Evolutionary conservation across 2,797 vertebrate genomes (phyloP), one percentile per base, ranked within the genome.

Genomic region (Tympanoctomys barrerae): DNA sequence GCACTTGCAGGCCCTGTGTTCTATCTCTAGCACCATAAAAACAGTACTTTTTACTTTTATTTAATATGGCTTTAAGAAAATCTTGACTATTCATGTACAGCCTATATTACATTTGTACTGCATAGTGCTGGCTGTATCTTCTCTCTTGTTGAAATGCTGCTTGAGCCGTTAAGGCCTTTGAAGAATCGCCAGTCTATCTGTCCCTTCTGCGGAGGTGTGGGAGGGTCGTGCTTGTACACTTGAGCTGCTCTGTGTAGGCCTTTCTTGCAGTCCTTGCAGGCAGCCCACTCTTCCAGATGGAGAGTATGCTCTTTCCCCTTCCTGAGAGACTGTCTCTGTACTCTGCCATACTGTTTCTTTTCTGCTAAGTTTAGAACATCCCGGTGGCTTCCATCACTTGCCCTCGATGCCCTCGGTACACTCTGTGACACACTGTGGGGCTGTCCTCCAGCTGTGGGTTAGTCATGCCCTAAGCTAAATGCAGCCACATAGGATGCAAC

Each of bases 211-310:
- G 71, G 59, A n/a, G 86, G 21, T 24, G 4, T n/a, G 46, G 28
- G 16, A 1, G n/a, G 28, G 10, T n/a, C 18, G 61, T 4, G 2
- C 46, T 18, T 28, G 1, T 12, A 0, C 7, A 1, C 59, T 82
- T 28, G n/a, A 28, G 12, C n/a, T 13, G 1, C 7, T 0, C 4
- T 0, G 0, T 4, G 5, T n/a, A 1, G 8, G 42, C 39, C 33
- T 86, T 54, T 42, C 52, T 64, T 77, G 14, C 19, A 11, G 0
- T 31, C 1, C 46, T n/a, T 36, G 68, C 46, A n/a, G 16, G 12
- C 24, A 46, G 42, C 10, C 4, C 4, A 6, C 28, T 49, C 26
- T 87, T 85, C n/a, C 54, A n/a, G 61, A 57, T 31, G 16, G 36
- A n/a, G 22, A 21, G 26, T 10, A 3, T 31, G 6, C 24, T 52